phyloP scores from a whole-genome alignment of 2,797 vertebrate species.

The Sorex maritimensis region DNA sequence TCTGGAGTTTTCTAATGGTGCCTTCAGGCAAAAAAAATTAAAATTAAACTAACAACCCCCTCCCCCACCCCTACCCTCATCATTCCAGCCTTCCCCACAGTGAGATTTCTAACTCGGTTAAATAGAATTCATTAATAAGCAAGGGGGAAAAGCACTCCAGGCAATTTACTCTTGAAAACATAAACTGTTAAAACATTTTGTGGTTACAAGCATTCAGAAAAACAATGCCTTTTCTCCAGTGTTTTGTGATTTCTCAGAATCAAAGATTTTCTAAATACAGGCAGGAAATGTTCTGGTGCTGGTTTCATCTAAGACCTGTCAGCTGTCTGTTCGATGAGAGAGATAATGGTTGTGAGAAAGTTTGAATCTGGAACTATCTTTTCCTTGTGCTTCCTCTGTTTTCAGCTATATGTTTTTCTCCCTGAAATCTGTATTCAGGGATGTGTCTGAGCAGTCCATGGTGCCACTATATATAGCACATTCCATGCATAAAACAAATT shows the following conservation, averaged over 20 bases:
- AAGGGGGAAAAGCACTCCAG: constrained; percentile 79
- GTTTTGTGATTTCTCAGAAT: constrained; percentile 61
- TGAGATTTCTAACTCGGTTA: constrained; percentile 82
- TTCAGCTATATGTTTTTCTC: neutral
- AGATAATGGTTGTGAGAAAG: neutral
- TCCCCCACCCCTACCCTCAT: neutral
- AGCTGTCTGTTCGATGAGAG: neutral
- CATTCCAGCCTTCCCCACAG: constrained; percentile 75
- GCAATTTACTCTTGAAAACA: constrained; percentile 81
- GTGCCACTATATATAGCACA: neutral
- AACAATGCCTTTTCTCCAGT: constrained; percentile 66
- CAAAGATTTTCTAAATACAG: constrained; percentile 5
- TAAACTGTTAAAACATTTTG: constrained; percentile 85
- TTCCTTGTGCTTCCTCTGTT: constrained; percentile 30
- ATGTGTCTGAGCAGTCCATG: neutral
- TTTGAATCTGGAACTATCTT: constrained; percentile 17
- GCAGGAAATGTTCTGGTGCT: neutral
- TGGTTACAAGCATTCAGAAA: constrained; percentile 74
- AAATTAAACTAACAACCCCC: constrained; percentile 79
- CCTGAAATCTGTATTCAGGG: constrained; percentile 26
- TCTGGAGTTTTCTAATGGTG: constrained; percentile 87
- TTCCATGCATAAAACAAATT: neutral
- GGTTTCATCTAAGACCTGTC: neutral
- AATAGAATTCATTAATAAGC: constrained; percentile 86
- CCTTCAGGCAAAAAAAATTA: constrained; percentile 86